These are phyloP conservation scores for Acanthosepion pharaonis DNA, from an alignment of 2,888 invertebrate species.

Conservation along the genomic window DNA sequence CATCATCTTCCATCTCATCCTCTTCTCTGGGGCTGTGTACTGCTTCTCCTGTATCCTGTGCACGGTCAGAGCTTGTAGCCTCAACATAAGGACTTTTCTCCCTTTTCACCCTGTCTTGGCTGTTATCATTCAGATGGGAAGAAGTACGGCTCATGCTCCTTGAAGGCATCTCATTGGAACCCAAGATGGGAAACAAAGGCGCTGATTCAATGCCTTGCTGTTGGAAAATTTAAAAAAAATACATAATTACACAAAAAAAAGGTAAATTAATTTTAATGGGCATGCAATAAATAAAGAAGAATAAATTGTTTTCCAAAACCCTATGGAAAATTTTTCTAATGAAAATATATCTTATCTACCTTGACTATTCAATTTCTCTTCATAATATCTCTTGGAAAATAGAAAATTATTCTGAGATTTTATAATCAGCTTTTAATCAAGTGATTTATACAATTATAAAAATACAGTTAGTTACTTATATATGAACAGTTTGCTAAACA, in stretches of 20 bases:
- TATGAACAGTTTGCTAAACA: too few relatives aligned
- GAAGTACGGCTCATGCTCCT: conserved; percentile 50
- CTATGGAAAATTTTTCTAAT: too few relatives aligned
- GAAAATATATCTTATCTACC: too few relatives aligned
- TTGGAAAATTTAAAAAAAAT: conserved; percentile 37
- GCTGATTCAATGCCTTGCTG: conserved; percentile 74
- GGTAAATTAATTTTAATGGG: too few relatives aligned
- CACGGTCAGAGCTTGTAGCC: conserved; percentile 48
- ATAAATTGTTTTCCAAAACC: too few relatives aligned
- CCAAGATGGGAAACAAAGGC: conserved; percentile 71
- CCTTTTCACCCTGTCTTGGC: neutral
- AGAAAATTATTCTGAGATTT: too few relatives aligned
- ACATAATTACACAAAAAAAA: neutral
- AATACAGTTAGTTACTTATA: too few relatives aligned
- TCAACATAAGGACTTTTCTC: neutral
- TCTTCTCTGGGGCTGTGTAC: conserved; percentile 58
- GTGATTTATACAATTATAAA: too few relatives aligned
- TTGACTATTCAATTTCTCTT: too few relatives aligned
- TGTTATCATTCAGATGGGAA: conserved; percentile 20
- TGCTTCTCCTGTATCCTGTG: conserved; percentile 40
- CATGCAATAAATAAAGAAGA: too few relatives aligned
- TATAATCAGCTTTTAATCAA: too few relatives aligned
- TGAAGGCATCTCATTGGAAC: neutral
- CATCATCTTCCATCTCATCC: conserved; percentile 67
- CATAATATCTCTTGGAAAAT: too few relatives aligned